A percentile compares a stretch with the other conserved stretches of the same genome.
Evolutionary conservation across 2,888 invertebrate species (phyloP).

Genomic region (Idaea aversata): DNA sequence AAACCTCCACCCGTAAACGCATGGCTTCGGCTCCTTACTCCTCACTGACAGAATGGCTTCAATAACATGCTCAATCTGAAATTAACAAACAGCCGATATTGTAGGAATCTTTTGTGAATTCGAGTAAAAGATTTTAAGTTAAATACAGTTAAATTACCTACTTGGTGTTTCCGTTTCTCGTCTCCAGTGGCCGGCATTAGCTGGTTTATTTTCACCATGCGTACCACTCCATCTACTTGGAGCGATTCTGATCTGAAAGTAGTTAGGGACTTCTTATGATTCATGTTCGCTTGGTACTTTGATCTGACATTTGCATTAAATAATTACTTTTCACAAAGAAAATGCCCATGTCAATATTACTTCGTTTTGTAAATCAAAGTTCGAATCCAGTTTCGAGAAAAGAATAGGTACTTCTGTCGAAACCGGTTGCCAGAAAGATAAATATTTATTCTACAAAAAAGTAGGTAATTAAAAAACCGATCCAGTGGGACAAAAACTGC

Average conservation of each 20-base stretch:
- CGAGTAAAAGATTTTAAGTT: not conserved
- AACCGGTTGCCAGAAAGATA: too few relatives aligned
- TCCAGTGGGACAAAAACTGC: too few relatives aligned
- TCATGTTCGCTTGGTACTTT: not conserved
- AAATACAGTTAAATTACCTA: conserved; percentile 25
- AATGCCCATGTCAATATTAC: too few relatives aligned
- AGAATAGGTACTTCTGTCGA: too few relatives aligned
- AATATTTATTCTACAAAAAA: too few relatives aligned
- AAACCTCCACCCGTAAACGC: conserved; percentile 82
- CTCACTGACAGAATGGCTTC: conserved; percentile 52
- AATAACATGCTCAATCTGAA: conserved; percentile 48
- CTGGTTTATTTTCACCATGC: conserved; percentile 43
- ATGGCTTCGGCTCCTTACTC: conserved; percentile 62
- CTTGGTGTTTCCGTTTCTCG: conserved; percentile 42
- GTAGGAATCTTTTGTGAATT: not conserved
- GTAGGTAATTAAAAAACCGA: too few relatives aligned
- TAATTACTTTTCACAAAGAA: too few relatives aligned
- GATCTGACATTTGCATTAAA: not conserved
- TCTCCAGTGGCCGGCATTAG: conserved; percentile 36
- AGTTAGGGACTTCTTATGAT: conserved; percentile 3
- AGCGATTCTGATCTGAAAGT: conserved; percentile 49
- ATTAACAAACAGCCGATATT: conserved; percentile 14
- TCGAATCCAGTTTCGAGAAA: too few relatives aligned
- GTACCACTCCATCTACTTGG: conserved; percentile 43
- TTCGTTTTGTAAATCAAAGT: too few relatives aligned